Evolutionary conservation across 2,113 vertebrate genomes (phyloP).

Genomic region (Sebastes schlegelii): DNA sequence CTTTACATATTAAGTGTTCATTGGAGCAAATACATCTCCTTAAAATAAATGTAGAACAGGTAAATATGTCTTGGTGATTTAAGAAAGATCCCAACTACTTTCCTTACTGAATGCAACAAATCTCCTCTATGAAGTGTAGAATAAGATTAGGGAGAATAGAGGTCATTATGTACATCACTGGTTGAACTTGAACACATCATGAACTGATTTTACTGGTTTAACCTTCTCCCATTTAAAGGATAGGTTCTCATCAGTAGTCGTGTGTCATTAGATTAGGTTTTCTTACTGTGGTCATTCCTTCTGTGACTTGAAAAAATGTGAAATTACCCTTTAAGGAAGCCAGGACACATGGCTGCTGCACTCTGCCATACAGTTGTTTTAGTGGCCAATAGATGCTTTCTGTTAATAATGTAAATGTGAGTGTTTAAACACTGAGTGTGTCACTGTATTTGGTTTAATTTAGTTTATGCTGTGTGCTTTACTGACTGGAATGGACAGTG

Average conservation of each 20-base stretch:
- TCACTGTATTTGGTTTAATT: neutral
- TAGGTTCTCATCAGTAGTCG: neutral
- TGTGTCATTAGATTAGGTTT: neutral
- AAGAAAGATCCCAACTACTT: neutral
- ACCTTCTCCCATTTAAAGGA: neutral
- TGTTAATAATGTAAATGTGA: neutral
- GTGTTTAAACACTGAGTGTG: constrained; percentile 1
- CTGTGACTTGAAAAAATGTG: neutral
- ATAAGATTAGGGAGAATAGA: neutral
- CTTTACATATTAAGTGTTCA: neutral
- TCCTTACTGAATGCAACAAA: neutral
- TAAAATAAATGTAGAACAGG: neutral
- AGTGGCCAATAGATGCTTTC: neutral
- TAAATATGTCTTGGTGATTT: neutral
- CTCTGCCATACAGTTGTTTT: neutral
- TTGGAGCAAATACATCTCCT: neutral
- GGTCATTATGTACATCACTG: neutral
- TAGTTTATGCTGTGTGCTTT: neutral
- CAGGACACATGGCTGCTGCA: neutral
- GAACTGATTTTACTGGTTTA: neutral
- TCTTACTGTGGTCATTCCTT: neutral
- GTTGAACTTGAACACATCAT: neutral
- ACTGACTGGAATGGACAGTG: neutral
- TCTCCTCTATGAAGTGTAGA: neutral
- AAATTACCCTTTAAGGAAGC: neutral